These are phyloP conservation scores for Dallia pectoralis DNA, from an alignment of 2,797 vertebrate genomes.

Conservation along the genomic window DNA sequence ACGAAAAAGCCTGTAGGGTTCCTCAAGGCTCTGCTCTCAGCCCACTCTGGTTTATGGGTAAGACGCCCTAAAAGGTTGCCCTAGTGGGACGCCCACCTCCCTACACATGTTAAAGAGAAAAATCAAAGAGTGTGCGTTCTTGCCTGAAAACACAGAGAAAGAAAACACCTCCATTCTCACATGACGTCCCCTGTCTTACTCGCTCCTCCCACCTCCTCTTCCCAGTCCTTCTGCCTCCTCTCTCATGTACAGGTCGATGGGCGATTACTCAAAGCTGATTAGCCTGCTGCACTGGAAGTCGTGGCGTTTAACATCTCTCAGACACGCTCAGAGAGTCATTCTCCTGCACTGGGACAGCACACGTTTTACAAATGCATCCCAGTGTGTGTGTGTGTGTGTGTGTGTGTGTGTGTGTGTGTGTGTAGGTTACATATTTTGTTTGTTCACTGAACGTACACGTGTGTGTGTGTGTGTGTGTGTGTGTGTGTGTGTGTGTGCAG, in stretches of 20 bases:
- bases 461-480: slow-evolving; percentile 5
- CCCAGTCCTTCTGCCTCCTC: not conserved
- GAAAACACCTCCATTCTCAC: not conserved
- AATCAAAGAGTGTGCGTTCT: too few species aligned
- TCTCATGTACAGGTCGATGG: not conserved
- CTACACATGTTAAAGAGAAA: too few species aligned
- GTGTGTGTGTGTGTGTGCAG: not conserved
- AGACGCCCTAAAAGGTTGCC: too few species aligned
- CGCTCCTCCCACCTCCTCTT: not conserved
- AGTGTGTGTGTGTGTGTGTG: not conserved
- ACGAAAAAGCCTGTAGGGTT: too few species aligned
- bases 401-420: not conserved
- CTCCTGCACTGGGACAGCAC: not conserved
- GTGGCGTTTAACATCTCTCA: not conserved
- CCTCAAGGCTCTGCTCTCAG: too few species aligned
- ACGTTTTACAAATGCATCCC: not conserved
- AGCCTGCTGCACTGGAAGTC: not conserved
- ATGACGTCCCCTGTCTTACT: slow-evolving; percentile 12
- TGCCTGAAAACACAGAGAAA: not conserved
- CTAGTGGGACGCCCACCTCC: too few species aligned
- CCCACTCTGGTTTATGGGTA: too few species aligned
- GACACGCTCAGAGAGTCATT: too few species aligned
- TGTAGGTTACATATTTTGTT: not conserved
- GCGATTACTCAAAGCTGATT: slow-evolving; percentile 13
- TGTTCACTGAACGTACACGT: not conserved